phyloP scores from a whole-genome alignment of 2,888 invertebrate species.

The Machimus atricapillus region DNA sequence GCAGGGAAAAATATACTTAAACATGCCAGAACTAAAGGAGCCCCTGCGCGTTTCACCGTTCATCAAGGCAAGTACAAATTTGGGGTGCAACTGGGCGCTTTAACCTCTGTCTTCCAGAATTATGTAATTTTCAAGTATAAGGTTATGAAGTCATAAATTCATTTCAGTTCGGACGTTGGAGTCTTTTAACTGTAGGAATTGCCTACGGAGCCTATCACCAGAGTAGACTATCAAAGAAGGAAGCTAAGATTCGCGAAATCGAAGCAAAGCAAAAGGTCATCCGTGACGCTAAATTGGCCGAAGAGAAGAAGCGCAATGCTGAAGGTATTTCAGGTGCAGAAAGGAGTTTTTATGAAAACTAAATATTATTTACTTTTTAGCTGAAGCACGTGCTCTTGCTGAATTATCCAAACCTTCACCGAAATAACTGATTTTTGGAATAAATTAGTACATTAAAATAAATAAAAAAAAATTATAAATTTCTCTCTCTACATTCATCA shows the following conservation, averaged over 20 bases:
- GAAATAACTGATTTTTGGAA: conserved; percentile 46
- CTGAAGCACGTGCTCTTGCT: conserved; percentile 52
- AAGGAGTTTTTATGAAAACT: neutral
- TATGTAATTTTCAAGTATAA: neutral
- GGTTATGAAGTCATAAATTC: neutral
- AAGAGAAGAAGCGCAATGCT: conserved; percentile 71
- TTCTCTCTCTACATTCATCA: neutral
- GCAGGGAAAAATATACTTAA: neutral
- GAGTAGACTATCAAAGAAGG: conserved; percentile 72
- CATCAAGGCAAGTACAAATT: conserved; percentile 71
- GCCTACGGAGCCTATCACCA: conserved; percentile 79
- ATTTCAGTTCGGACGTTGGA: conserved; percentile 80
- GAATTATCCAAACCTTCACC: conserved; percentile 48
- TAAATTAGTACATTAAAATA: neutral
- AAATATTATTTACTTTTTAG: conserved; percentile 39
- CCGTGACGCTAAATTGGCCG: conserved; percentile 75
- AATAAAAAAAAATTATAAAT: neutral
- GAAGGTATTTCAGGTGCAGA: conserved; percentile 63
- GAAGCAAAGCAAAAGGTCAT: conserved; percentile 73
- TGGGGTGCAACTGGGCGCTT: conserved; percentile 43
- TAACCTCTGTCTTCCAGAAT: neutral
- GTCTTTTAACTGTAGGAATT: conserved; percentile 74
- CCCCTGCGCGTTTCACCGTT: conserved; percentile 83
- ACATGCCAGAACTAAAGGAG: conserved; percentile 62
- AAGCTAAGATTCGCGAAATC: conserved; percentile 70